phyloP scores from a whole-genome alignment of 2,888 invertebrate genomes.

The Hylaea fasciaria region DNA sequence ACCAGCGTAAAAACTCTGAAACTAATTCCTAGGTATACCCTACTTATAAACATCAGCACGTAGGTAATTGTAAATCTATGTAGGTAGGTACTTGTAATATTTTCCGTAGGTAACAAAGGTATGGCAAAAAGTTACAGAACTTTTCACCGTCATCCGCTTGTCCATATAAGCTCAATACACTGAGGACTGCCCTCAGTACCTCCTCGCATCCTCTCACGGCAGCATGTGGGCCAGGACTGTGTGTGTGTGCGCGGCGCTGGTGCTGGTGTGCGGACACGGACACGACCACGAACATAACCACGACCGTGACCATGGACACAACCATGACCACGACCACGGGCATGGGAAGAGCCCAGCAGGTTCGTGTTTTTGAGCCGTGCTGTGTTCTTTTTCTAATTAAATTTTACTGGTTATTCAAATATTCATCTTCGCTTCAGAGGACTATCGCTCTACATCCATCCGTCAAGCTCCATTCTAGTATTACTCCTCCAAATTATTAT shows the following conservation, averaged over 20 bases:
- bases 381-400: no score
- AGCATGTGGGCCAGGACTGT: slow-evolving; percentile 15
- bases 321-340: slow-evolving; percentile 3
- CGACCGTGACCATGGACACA: not conserved
- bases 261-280: slow-evolving; percentile 3
- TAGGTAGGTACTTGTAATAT: no score
- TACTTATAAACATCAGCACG: no score
- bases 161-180: not conserved
- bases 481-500: no score
- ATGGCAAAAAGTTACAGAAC: slow-evolving; percentile 12
- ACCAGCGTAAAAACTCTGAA: no score
- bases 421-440: not conserved
- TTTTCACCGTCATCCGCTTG: not conserved
- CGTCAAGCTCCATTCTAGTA: no score
- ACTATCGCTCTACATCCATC: no score
- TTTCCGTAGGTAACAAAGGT: not conserved
- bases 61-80: no score
- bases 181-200: not conserved
- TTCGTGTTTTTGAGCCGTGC: not conserved
- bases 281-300: slow-evolving; percentile 9
- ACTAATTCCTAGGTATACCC: no score
- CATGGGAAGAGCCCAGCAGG: slow-evolving; percentile 8
- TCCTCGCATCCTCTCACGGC: not conserved
- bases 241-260: slow-evolving; percentile 7
- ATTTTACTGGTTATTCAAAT: no score